A percentile compares a stretch with the other conserved stretches of the same genome.
phyloP scores from a whole-genome alignment of 2,797 vertebrate genomes.

The Strix occidentalis region DNA sequence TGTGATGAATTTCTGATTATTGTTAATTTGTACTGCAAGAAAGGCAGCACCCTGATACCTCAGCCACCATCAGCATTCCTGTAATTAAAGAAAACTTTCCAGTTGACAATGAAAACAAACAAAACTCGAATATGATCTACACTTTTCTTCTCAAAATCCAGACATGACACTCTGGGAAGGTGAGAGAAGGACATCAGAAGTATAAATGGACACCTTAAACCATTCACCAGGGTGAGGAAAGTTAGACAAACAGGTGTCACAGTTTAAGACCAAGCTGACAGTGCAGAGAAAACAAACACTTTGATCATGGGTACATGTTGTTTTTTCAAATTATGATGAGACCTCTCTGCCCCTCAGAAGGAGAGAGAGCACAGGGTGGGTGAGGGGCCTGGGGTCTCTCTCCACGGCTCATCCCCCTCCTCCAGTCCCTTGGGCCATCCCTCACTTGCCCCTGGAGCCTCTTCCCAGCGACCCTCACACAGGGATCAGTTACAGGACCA shows the following conservation, averaged over 20 bases:
- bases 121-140: no score
- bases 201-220: neutral
- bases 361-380: neutral
- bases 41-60: no score
- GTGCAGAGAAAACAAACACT: neutral
- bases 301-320: neutral
- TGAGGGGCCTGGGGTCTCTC: neutral
- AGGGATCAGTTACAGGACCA: neutral
- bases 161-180: no score
- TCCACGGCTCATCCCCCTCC: neutral
- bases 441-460: accelerated
- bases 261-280: neutral
- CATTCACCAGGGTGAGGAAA: neutral
- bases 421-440: neutral
- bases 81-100: no score
- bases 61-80: no score
- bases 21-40: no score
- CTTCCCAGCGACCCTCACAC: accelerated
- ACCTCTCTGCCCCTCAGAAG: accelerated
- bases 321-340: neutral
- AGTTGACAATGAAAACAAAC: no score
- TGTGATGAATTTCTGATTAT: no score
- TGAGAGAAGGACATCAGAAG: no score
- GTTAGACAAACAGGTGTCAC: neutral
- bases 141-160: no score